Conservation (phyloP, 2,113 vertebrate species). For the Perca flavescens region DNA sequence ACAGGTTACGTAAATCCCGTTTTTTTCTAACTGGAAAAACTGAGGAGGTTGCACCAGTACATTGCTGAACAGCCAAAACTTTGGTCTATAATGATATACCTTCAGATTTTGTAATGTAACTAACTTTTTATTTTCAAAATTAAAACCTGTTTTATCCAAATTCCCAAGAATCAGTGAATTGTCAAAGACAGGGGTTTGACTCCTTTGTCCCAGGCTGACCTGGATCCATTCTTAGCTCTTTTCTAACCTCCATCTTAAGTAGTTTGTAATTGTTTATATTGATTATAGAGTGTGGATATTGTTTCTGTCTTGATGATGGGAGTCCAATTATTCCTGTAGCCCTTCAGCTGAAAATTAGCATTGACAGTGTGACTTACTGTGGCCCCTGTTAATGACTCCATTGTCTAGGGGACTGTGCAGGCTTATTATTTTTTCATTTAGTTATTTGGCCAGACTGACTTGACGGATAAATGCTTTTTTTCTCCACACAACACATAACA, state of each 20-base stretch:
- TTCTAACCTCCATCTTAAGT: constrained; percentile 1
- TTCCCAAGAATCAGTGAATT: too few relatives aligned
- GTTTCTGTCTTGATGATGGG: constrained; percentile 38
- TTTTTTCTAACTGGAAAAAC: too few relatives aligned
- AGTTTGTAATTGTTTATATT: constrained; percentile 37
- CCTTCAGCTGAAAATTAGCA: constrained; percentile 51
- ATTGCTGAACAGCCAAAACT: too few relatives aligned
- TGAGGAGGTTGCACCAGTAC: too few relatives aligned
- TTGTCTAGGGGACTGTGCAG: constrained; percentile 24
- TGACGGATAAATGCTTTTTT: neutral
- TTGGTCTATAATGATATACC: too few relatives aligned
- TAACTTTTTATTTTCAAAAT: too few relatives aligned
- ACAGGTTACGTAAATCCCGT: too few relatives aligned
- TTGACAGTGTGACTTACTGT: constrained; percentile 39
- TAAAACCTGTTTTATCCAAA: too few relatives aligned
- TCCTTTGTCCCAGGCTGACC: constrained; percentile 1
- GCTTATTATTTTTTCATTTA: constrained; percentile 39
- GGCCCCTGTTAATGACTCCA: constrained; percentile 29
- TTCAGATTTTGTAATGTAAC: too few relatives aligned
- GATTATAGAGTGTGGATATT: constrained; percentile 37
- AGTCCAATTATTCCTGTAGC: constrained; percentile 43
- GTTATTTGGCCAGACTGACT: constrained; percentile 3
- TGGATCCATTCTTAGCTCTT: constrained; percentile 21
- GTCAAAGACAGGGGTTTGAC: neutral
- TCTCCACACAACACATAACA: neutral